Conservation (phyloP, 2,113 vertebrate genomes). For the Orycteropus afer region DNA sequence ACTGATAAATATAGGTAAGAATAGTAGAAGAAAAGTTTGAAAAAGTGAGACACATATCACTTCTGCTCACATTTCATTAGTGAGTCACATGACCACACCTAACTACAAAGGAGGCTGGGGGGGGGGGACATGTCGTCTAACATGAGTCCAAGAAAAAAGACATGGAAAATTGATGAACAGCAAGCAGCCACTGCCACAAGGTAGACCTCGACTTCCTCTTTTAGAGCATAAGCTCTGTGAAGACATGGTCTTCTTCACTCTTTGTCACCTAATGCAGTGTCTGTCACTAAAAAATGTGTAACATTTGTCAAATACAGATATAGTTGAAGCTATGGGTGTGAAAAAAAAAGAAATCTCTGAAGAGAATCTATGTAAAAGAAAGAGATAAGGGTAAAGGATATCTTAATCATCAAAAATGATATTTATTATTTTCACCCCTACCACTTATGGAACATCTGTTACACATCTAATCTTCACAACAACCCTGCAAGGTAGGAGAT, state of each 20-base stretch:
- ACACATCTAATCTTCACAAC: neutral
- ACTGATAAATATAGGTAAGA: slow-evolving; percentile 18
- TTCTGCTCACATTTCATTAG: neutral
- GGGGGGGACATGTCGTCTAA: neutral
- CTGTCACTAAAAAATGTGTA: neutral
- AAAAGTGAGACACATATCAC: neutral
- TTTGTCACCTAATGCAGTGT: neutral
- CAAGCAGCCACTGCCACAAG: neutral
- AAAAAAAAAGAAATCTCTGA: neutral
- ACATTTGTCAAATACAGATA: neutral
- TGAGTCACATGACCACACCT: neutral
- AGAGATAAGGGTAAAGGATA: neutral
- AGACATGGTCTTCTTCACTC: neutral
- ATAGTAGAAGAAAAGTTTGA: neutral
- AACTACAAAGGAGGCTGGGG: neutral
- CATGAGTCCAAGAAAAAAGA: neutral
- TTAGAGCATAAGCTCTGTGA: neutral
- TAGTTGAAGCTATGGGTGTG: neutral
- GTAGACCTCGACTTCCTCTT: neutral
- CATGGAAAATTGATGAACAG: neutral
- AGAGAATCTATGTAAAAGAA: neutral
- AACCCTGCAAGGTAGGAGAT: neutral
- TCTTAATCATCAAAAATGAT: slow-evolving; percentile 9
- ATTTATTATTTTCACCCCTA: neutral
- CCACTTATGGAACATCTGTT: neutral